Evolutionary conservation across 1,140 invertebrate genomes (phyloP).

Genomic region (Melipona quadrifasciata): DNA sequence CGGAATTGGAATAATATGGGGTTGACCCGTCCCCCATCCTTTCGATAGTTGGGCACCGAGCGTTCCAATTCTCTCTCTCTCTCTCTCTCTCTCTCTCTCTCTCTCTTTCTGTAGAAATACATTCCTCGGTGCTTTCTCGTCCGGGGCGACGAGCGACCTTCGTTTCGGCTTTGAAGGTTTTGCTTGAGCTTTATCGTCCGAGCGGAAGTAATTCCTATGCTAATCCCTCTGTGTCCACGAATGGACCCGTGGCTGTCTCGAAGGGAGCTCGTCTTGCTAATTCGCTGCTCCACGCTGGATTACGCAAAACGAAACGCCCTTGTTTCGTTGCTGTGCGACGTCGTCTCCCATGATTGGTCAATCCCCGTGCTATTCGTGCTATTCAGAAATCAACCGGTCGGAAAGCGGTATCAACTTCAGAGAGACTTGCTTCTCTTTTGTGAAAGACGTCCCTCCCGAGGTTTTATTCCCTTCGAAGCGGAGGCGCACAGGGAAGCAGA

Average conservation of each 20-base stretch:
- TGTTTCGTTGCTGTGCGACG: neutral
- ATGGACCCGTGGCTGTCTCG: conserved; percentile 27
- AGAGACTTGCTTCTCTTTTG: neutral
- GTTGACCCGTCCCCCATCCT: neutral
- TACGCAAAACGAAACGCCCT: conserved; percentile 35
- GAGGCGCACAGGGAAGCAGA: too few species aligned
- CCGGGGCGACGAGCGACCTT: conserved; percentile 25
- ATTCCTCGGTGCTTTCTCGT: neutral
- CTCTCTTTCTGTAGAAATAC: conserved; percentile 26
- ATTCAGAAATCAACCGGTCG: neutral
- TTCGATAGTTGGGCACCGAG: neutral
- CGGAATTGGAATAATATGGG: conserved; percentile 55
- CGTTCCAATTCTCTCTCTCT: conserved; percentile 3
- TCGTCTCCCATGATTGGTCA: neutral
- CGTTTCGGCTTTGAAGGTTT: conserved; percentile 56
- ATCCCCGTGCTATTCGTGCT: neutral
- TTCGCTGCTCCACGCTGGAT: conserved; percentile 23
- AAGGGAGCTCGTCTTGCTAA: neutral
- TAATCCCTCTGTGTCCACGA: conserved; percentile 76
- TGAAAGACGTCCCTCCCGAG: too few species aligned
- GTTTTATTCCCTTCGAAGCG: neutral
- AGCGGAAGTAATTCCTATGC: conserved; percentile 75
- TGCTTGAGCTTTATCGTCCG: conserved; percentile 53
- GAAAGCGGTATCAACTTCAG: neutral
- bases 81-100: too few species aligned